A percentile compares a stretch with the other conserved stretches of the same genome.
phyloP scores from a whole-genome alignment of 2,113 vertebrate species.

The Siniperca chuatsi region DNA sequence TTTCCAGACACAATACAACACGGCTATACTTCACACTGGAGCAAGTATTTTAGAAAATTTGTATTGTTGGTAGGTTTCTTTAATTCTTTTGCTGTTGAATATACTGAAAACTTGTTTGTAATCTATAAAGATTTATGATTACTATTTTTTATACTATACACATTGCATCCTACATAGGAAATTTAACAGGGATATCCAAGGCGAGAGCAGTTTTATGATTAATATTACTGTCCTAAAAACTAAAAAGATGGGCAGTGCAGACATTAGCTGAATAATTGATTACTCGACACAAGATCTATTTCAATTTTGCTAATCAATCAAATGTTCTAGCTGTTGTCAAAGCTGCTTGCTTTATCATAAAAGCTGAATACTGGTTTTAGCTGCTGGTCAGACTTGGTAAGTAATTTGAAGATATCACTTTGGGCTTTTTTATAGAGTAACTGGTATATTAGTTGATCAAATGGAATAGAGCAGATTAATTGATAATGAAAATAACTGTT shows the following conservation, averaged over 20 bases:
- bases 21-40: background rate
- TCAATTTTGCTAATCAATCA: background rate
- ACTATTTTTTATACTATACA: slow-evolving; percentile 2
- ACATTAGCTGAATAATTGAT: background rate
- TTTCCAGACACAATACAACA: background rate
- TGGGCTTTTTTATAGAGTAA: background rate
- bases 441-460: background rate
- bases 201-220: background rate
- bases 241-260: background rate
- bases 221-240: background rate
- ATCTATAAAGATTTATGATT: background rate
- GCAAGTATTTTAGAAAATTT: too few relatives aligned
- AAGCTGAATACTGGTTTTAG: background rate
- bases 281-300: background rate
- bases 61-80: too few relatives aligned
- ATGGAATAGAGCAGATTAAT: background rate
- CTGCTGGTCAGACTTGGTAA: background rate
- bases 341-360: background rate
- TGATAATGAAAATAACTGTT: background rate
- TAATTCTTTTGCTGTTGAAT: too few relatives aligned
- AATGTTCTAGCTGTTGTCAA: background rate
- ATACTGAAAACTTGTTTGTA: too few relatives aligned
- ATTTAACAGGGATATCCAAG: background rate
- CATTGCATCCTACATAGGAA: background rate
- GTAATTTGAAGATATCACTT: background rate